Percentiles rank a stretch among this genome's conserved stretches.
phyloP scores from a whole-genome alignment of 2,797 vertebrate species.

The Caiman crocodilus region DNA sequence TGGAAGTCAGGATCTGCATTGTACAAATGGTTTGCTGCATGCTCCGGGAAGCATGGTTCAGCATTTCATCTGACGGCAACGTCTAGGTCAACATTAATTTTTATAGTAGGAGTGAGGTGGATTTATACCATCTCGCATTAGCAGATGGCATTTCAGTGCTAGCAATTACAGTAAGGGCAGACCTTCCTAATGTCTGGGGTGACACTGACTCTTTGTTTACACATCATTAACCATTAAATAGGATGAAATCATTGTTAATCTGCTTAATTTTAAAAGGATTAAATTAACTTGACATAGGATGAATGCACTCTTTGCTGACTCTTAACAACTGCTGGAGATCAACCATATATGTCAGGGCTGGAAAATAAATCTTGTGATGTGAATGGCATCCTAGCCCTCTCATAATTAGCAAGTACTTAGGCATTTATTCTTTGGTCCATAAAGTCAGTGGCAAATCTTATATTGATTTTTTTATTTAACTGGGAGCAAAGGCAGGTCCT shows the following conservation, averaged over 20 bases:
- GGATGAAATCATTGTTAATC: background rate
- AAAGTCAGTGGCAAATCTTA: background rate
- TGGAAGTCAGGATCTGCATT: background rate
- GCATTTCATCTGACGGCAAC: background rate
- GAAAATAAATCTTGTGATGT: background rate
- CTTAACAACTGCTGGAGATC: background rate
- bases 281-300: no score
- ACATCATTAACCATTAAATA: background rate
- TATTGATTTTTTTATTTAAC: background rate
- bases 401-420: background rate
- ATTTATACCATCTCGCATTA: background rate
- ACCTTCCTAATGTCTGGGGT: background rate
- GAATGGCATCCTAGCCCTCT: background rate
- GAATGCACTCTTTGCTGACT: background rate
- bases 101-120: accelerated
- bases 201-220: background rate
- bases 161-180: background rate
- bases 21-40: background rate
- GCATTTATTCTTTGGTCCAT: background rate
- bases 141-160: background rate
- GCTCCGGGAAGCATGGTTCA: background rate
- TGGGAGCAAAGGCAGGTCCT: background rate
- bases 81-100: background rate
- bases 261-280: no score
- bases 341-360: background rate